A percentile compares a stretch with the other conserved stretches of the same genome.
phyloP scores from a whole-genome alignment of 2,113 vertebrate species.

The Nipponia nippon region DNA sequence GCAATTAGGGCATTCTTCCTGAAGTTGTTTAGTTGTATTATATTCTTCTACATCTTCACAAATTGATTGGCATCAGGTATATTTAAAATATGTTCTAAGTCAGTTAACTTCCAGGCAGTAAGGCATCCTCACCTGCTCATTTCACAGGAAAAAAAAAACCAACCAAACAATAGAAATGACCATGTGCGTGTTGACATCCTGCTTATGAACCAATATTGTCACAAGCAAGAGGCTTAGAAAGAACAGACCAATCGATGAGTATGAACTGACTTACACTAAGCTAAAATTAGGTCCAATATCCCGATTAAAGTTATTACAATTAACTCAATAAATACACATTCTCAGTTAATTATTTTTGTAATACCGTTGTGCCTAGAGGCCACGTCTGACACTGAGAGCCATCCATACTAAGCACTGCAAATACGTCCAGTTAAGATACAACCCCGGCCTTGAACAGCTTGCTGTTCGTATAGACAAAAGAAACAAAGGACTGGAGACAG shows the following conservation, averaged over 20 bases:
- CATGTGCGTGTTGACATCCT: background rate
- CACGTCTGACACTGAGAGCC: background rate
- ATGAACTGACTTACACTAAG: background rate
- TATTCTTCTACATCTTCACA: background rate
- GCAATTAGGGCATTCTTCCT: background rate
- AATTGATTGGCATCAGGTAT: background rate
- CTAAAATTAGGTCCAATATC: conserved; percentile 15
- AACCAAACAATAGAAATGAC: background rate
- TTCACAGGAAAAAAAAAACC: background rate
- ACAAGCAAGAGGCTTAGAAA: background rate
- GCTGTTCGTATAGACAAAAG: background rate
- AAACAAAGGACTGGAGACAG: background rate
- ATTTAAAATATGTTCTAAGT: background rate
- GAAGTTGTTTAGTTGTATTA: background rate
- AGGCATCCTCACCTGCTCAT: background rate
- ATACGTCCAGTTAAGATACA: background rate
- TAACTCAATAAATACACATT: conserved; percentile 29
- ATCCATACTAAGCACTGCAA: background rate
- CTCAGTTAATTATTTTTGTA: background rate
- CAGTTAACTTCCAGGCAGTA: background rate
- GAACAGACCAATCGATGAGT: background rate
- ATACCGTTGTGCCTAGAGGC: background rate
- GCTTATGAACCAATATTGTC: conserved; percentile 29
- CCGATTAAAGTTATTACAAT: background rate
- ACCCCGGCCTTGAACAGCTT: background rate